Conservation (phyloP, 2,888 invertebrate species). For the Sphaerophoria taeniata region DNA sequence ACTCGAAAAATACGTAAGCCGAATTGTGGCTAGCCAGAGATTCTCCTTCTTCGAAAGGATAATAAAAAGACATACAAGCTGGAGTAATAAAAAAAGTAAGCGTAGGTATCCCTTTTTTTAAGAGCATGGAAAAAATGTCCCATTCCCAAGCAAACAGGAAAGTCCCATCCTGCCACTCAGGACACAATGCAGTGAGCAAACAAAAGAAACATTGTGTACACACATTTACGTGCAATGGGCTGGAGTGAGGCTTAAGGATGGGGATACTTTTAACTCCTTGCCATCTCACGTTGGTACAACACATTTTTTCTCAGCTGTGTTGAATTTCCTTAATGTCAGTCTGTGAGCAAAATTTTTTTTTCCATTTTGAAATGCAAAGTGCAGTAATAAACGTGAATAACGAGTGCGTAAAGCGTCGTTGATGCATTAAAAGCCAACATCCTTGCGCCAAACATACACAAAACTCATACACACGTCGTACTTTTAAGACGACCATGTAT, state of each 20-base stretch:
- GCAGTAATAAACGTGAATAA: constrained; percentile 71
- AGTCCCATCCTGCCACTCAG: neutral
- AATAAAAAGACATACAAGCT: constrained; percentile 35
- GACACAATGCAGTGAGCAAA: constrained; percentile 1
- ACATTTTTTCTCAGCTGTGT: no score
- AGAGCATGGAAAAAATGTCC: constrained; percentile 26
- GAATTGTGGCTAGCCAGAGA: constrained; percentile 51
- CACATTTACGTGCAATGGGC: neutral
- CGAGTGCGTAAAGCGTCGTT: constrained; percentile 68
- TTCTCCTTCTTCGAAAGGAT: constrained; percentile 25
- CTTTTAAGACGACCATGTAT: no score
- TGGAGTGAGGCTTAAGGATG: neutral
- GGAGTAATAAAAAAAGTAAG: neutral
- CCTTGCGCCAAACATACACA: constrained; percentile 14
- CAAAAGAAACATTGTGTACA: constrained; percentile 45
- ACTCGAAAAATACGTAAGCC: constrained; percentile 51
- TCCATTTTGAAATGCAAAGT: constrained; percentile 56
- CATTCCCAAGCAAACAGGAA: constrained; percentile 8
- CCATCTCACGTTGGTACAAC: neutral
- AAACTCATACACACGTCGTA: neutral
- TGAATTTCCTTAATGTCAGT: no score
- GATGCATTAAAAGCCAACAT: constrained; percentile 70
- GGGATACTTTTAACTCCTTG: constrained; percentile 1
- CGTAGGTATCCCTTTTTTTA: constrained; percentile 49
- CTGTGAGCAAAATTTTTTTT: constrained; percentile 20